These are phyloP conservation scores for Cylas formicarius DNA, from an alignment of 1,140 invertebrate species.

Conservation along the genomic window DNA sequence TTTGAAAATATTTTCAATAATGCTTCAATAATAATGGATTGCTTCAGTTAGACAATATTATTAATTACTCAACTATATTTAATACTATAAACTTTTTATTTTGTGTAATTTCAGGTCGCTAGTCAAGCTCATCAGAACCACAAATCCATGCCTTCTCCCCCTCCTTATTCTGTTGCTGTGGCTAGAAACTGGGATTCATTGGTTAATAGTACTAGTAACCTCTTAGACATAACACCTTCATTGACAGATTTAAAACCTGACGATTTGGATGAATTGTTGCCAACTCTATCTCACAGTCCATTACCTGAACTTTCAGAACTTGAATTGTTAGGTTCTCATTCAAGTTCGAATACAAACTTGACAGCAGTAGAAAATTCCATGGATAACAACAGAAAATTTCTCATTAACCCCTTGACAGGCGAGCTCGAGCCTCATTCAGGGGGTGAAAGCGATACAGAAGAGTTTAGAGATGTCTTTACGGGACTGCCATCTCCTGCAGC, in stretches of 20 bases:
- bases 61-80: too few relatives aligned
- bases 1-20: too few relatives aligned
- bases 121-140: too few relatives aligned
- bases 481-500: conserved; percentile 34
- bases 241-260: conserved; percentile 46
- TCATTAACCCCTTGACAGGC: conserved; percentile 83
- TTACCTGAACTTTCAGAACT: conserved; percentile 34
- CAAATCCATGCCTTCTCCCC: conserved; percentile 24
- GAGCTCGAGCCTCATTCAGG: conserved; percentile 69
- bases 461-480: conserved; percentile 38
- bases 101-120: too few relatives aligned
- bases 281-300: conserved; percentile 43
- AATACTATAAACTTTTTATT: too few relatives aligned
- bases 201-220: conserved; percentile 26
- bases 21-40: too few relatives aligned
- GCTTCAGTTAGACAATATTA: too few relatives aligned
- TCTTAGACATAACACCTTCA: conserved; percentile 38
- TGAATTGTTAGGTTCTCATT: conserved; percentile 15
- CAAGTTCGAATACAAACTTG: conserved; percentile 4
- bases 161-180: conserved; percentile 27
- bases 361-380: conserved; percentile 5
- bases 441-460: conserved; percentile 43
- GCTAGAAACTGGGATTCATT: conserved; percentile 30
- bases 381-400: conserved; percentile 52
- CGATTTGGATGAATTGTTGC: conserved; percentile 57